A percentile compares a stretch with the other conserved stretches of the same genome.
These are phyloP conservation scores for Aphrophora alni DNA, from an alignment of 2,888 invertebrate genomes.

Conservation along the genomic window DNA sequence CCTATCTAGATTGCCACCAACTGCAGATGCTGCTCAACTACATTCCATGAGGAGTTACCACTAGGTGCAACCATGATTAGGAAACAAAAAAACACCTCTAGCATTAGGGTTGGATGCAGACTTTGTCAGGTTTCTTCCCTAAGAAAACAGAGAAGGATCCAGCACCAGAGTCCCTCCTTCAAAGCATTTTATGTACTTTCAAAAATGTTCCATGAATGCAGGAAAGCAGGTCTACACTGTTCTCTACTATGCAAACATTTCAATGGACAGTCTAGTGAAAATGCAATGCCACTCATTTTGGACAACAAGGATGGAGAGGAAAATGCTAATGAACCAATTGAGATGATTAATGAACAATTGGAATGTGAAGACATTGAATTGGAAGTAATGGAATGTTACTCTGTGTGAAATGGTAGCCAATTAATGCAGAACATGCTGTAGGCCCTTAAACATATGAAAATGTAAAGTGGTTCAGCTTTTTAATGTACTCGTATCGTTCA, in stretches of 20 bases:
- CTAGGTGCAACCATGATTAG: neutral
- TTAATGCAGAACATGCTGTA: neutral
- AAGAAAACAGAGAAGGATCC: neutral
- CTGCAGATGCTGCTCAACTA: neutral
- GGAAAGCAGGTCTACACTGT: neutral
- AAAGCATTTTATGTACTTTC: neutral
- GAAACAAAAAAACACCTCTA: neutral
- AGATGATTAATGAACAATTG: neutral
- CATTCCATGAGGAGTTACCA: neutral
- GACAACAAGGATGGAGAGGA: neutral
- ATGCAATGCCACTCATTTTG: neutral
- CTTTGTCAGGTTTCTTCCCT: neutral
- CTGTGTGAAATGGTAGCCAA: too few species aligned
- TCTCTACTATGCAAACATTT: neutral
- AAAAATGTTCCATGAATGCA: neutral
- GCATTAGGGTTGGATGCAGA: neutral
- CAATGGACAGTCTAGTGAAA: neutral
- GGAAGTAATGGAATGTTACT: neutral
- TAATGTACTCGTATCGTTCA: neutral
- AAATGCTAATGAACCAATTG: neutral
- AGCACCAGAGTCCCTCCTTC: neutral
- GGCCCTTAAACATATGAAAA: neutral
- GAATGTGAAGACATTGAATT: neutral
- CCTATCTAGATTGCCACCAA: neutral
- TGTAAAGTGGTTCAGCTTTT: neutral